Conservation (phyloP, 2,797 vertebrate species). For the Sebastolobus altivelis region DNA sequence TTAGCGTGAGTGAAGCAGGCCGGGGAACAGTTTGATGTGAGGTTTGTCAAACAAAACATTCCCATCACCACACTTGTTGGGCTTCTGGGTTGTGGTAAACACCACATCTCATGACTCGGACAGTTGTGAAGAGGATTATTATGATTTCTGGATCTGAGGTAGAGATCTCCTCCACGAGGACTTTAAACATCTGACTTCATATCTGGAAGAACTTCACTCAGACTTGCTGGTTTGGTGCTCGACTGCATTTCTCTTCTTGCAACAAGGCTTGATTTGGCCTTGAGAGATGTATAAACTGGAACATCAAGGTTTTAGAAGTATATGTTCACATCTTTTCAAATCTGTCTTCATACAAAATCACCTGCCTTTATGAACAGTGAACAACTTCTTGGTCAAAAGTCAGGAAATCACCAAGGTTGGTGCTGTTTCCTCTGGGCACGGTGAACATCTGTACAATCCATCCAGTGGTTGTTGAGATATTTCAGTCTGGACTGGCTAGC, state of each 20-base stretch:
- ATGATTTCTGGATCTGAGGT: neutral
- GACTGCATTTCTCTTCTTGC: conserved; percentile 16
- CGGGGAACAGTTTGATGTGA: neutral
- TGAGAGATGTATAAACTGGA: neutral
- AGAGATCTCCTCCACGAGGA: neutral
- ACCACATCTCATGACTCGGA: neutral
- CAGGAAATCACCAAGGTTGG: neutral
- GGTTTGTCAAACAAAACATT: neutral
- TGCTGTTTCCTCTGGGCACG: neutral
- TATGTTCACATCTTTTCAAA: neutral
- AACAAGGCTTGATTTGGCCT: conserved; percentile 7
- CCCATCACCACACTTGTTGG: neutral
- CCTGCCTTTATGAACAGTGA: no score
- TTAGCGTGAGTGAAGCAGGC: no score
- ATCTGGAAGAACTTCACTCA: conserved; percentile 49
- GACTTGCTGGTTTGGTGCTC: conserved; percentile 27
- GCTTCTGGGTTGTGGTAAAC: neutral
- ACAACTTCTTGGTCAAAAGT: neutral
- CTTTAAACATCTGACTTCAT: conserved; percentile 45
- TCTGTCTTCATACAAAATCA: no score
- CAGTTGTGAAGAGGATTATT: neutral
- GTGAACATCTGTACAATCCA: neutral
- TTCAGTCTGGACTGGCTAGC: neutral
- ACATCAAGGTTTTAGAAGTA: conserved; percentile 10
- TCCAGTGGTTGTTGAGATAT: neutral